Evolutionary conservation across 1,140 invertebrate genomes (phyloP).

Genomic region (Drosophila prosaltans): DNA sequence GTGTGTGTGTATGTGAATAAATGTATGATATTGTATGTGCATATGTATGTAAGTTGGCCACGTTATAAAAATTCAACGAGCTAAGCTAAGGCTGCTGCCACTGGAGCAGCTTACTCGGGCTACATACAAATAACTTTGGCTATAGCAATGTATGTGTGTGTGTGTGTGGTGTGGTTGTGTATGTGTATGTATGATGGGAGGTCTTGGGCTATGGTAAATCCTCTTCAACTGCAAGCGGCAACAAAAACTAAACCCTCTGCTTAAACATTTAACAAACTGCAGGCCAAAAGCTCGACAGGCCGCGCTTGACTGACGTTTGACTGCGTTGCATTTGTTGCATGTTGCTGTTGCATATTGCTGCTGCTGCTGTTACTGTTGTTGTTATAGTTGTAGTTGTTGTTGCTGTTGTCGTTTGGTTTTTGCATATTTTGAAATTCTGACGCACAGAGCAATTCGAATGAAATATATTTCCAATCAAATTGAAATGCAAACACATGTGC

Average conservation of each 20-base stretch:
- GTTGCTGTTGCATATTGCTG: constrained; percentile 16
- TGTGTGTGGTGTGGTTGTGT: not conserved
- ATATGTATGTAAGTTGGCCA: constrained; percentile 53
- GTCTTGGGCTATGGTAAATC: constrained; percentile 22
- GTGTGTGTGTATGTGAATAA: not conserved
- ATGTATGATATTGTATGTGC: constrained; percentile 25
- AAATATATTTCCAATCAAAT: constrained; percentile 81
- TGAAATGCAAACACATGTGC: constrained; percentile 77
- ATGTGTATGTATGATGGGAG: not conserved
- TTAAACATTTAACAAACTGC: constrained; percentile 80
- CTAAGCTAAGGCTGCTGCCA: constrained; percentile 51
- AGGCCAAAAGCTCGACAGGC: constrained; percentile 73
- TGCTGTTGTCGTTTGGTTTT: constrained; percentile 27
- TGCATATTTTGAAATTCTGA: constrained; percentile 70
- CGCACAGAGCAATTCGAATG: constrained; percentile 54
- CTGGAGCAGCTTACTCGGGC: constrained; percentile 45
- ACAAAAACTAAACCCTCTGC: constrained; percentile 62
- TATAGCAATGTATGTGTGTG: not conserved
- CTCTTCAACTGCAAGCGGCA: constrained; percentile 40
- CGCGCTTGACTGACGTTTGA: constrained; percentile 76
- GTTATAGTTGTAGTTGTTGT: constrained; percentile 19
- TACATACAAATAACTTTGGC: constrained; percentile 44
- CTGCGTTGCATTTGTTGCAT: constrained; percentile 43
- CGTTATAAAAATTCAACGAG: constrained; percentile 76
- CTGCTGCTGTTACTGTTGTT: constrained; percentile 15